A percentile compares a stretch with the other conserved stretches of the same genome.
These are phyloP conservation scores for Arenicola marina DNA, from an alignment of 2,888 invertebrate genomes.

Conservation along the genomic window DNA sequence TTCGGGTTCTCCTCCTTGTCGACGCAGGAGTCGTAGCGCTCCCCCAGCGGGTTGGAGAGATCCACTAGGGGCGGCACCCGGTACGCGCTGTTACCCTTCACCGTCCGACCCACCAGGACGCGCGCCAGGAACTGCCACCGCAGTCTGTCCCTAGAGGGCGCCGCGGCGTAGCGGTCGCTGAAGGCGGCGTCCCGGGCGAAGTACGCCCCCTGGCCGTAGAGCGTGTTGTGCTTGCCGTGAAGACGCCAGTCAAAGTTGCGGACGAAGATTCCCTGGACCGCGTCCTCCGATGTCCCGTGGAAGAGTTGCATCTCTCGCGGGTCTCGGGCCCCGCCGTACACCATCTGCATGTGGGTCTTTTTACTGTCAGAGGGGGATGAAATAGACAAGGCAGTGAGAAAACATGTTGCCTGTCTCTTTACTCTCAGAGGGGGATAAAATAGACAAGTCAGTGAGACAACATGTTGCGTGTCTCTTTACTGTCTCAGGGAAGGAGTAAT, in stretches of 20 bases:
- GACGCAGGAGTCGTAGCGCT: constrained; percentile 48
- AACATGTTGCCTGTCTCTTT: too few relatives aligned
- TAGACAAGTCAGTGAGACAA: too few relatives aligned
- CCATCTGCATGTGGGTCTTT: neutral
- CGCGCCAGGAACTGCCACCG: constrained; percentile 40
- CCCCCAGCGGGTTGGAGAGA: constrained; percentile 42
- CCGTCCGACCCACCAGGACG: constrained; percentile 40
- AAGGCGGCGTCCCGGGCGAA: constrained; percentile 40
- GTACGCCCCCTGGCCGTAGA: constrained; percentile 44
- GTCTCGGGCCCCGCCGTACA: constrained; percentile 6
- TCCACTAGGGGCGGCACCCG: constrained; percentile 39
- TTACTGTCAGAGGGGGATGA: too few relatives aligned
- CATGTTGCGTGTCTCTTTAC: too few relatives aligned
- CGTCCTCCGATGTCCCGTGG: constrained; percentile 40
- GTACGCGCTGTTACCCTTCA: constrained; percentile 27
- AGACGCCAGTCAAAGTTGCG: constrained; percentile 50
- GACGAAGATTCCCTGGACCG: constrained; percentile 40
- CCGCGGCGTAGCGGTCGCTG: constrained; percentile 18
- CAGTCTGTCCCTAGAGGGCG: neutral
- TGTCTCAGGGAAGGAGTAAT: too few relatives aligned
- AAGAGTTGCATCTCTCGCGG: constrained; percentile 36
- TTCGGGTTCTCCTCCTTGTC: constrained; percentile 34
- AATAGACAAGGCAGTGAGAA: too few relatives aligned
- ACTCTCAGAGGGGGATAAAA: too few relatives aligned
- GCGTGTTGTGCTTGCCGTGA: constrained; percentile 38